A percentile compares a stretch with the other conserved stretches of the same genome.
phyloP scores from a whole-genome alignment of 1,140 invertebrate genomes.

The Scaptomyza graminum region DNA sequence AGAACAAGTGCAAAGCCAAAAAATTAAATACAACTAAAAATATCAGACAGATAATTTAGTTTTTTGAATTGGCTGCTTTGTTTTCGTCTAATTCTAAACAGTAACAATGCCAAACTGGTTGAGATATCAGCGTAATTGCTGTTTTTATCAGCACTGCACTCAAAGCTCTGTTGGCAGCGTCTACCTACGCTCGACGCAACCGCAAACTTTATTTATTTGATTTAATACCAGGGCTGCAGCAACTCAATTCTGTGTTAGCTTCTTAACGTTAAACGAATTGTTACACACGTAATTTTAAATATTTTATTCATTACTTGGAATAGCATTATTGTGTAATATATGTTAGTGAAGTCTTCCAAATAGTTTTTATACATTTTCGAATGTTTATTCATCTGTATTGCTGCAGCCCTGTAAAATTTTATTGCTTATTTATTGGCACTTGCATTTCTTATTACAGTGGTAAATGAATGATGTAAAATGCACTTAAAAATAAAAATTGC shows the following conservation, averaged over 20 bases:
- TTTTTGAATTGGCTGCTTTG: constrained; percentile 33
- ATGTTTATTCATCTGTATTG: background rate
- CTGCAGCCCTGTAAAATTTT: constrained; percentile 10
- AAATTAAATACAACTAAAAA: constrained; percentile 6
- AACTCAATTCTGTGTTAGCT: too few species aligned
- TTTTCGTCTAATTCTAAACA: constrained; percentile 2
- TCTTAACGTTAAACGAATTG: background rate
- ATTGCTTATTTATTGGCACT: background rate
- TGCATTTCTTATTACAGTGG: background rate
- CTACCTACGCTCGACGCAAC: background rate
- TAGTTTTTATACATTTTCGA: too few species aligned
- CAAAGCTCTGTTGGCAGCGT: background rate
- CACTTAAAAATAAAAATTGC: too few species aligned
- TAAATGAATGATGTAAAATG: too few species aligned
- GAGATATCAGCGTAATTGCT: background rate
- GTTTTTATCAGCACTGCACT: constrained; percentile 22
- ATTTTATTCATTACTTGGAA: background rate
- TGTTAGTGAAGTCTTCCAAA: background rate
- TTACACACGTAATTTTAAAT: background rate
- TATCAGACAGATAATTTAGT: constrained; percentile 42
- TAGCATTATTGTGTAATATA: background rate
- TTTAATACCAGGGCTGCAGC: constrained; percentile 16
- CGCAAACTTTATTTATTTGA: background rate
- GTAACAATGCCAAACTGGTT: constrained; percentile 2
- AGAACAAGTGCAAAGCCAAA: background rate